Evolutionary conservation across 2,113 vertebrate species (phyloP).

Genomic region (Numenius arquata): DNA sequence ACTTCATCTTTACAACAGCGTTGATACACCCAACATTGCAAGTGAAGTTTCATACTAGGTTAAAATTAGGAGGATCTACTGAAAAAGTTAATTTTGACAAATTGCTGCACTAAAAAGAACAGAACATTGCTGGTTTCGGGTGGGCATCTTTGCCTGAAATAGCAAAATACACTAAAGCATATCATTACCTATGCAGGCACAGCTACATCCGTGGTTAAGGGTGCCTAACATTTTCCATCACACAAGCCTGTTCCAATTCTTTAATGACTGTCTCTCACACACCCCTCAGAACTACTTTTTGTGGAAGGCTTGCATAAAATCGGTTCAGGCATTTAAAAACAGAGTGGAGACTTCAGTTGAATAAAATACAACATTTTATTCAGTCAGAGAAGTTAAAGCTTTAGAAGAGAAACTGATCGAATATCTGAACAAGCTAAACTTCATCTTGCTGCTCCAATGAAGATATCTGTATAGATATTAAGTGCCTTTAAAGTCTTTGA

Average conservation of each 20-base stretch:
- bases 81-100: neutral
- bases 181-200: neutral
- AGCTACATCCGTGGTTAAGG: neutral
- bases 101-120: neutral
- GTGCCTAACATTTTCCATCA: constrained; percentile 15
- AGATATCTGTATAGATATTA: neutral
- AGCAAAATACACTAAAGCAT: neutral
- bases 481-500: neutral
- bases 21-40: neutral
- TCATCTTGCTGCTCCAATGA: neutral
- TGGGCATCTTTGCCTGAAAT: neutral
- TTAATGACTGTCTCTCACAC: neutral
- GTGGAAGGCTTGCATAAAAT: neutral
- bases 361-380: neutral
- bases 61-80: neutral
- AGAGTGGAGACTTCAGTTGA: neutral
- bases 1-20: neutral
- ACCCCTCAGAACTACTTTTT: neutral
- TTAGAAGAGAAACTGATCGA: neutral
- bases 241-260: neutral
- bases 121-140: neutral
- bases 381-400: neutral
- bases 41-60: neutral
- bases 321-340: neutral
- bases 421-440: neutral